phyloP scores from a whole-genome alignment of 1,140 invertebrate species.

The Bombus impatiens region DNA sequence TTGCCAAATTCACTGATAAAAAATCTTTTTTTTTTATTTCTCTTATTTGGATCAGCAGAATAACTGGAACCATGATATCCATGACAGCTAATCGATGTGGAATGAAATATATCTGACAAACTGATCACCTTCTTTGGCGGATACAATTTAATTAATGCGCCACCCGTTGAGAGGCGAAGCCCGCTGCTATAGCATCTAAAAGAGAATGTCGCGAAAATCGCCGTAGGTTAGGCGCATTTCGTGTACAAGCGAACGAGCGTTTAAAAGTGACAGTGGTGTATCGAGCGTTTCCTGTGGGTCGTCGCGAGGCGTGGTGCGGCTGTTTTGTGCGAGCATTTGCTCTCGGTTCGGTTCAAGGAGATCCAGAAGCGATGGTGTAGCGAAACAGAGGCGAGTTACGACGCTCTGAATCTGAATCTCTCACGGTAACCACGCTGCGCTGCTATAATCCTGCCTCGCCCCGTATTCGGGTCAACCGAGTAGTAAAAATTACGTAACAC shows the following conservation, averaged over 20 bases:
- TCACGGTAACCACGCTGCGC: slow-evolving; percentile 75
- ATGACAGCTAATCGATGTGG: too few relatives aligned
- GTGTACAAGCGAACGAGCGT: slow-evolving; percentile 11
- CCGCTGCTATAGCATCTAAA: neutral
- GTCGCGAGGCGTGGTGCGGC: slow-evolving; percentile 63
- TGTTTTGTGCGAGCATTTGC: slow-evolving; percentile 69
- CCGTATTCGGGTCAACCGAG: slow-evolving; percentile 80
- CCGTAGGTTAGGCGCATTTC: neutral
- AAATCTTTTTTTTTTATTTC: too few relatives aligned
- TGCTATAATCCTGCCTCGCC: slow-evolving; percentile 67
- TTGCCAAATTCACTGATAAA: too few relatives aligned
- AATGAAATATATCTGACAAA: too few relatives aligned
- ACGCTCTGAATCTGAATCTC: slow-evolving; percentile 80
- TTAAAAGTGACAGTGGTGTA: slow-evolving; percentile 53
- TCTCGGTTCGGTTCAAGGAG: slow-evolving; percentile 78
- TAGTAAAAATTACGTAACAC: slow-evolving; percentile 73
- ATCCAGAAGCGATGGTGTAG: slow-evolving; percentile 65
- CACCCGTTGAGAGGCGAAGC: too few relatives aligned
- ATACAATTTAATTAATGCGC: too few relatives aligned
- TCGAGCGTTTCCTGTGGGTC: slow-evolving; percentile 63
- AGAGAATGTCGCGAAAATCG: neutral
- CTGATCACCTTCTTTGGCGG: too few relatives aligned
- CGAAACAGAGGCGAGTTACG: slow-evolving; percentile 73
- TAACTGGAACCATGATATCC: too few relatives aligned
- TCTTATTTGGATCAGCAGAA: too few relatives aligned